phyloP scores from a whole-genome alignment of 1,140 invertebrate genomes.

The Drosophila albomicans region DNA sequence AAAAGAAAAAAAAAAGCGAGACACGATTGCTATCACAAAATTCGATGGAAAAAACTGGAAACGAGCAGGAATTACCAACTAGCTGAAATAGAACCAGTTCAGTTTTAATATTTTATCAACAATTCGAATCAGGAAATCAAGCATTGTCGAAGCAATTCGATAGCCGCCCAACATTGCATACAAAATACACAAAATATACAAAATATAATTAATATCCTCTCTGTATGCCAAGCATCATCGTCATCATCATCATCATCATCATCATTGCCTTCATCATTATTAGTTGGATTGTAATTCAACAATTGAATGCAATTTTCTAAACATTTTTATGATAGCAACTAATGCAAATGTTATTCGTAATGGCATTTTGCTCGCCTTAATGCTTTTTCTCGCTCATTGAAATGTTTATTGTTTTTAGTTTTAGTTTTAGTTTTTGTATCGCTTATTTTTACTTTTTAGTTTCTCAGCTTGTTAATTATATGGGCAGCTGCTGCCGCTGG shows the following conservation, averaged over 20 bases:
- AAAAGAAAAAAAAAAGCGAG: neutral
- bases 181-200: neutral
- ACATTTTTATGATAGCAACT: constrained; percentile 32
- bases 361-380: constrained; percentile 30
- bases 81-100: constrained; percentile 22
- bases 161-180: constrained; percentile 5
- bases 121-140: neutral
- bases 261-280: constrained; percentile 30
- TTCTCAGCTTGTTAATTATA: constrained; percentile 42
- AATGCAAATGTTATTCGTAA: constrained; percentile 3
- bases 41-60: constrained; percentile 16
- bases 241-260: constrained; percentile 14
- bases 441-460: constrained; percentile 5
- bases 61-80: neutral
- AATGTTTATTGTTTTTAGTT: neutral
- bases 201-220: constrained; percentile 10
- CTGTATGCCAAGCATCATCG: no score
- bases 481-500: constrained; percentile 13
- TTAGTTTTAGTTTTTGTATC: no score
- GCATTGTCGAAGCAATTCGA: neutral
- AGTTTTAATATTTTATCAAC: neutral
- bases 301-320: constrained; percentile 52
- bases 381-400: constrained; percentile 5
- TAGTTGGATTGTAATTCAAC: constrained; percentile 25
- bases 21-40: constrained; percentile 15